Evolutionary conservation across 1,140 invertebrate species (phyloP), one percentile per base, ranked within the genome.

Genomic region (Heliconius nattereri): DNA sequence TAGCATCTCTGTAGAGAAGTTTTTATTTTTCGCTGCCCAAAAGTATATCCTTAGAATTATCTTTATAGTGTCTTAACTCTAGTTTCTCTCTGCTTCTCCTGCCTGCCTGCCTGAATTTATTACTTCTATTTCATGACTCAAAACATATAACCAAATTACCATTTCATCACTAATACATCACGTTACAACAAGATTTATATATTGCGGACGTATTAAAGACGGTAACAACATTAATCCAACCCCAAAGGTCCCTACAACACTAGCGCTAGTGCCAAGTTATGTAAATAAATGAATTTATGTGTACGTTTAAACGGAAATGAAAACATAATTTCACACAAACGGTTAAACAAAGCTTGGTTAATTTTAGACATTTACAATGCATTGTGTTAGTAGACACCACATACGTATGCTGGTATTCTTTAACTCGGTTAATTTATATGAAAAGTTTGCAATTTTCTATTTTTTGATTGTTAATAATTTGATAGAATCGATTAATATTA

Each of bases 371-470:
- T 73, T n/a, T 78, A 79, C 81, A 77, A 76, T 79, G 81, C 81
- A 78, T 81, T 81, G 81, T 82, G 77, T 76, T 82, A 82, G 78
- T 78, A 78, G 54, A 82, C 77, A 35, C 74, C 81, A 82, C 81
- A 73, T 20, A 6, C 6, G 19, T 23, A 23, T 13, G 60, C 60
- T 29, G 40, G 52, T 82, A 78, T 70, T 77, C 81, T 74, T 57
- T 73, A 82, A 82, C 81, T 71, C 71, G 3, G 6, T 26, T 32
- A 29, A 66, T 16, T 60, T n/a, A 66, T 66, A 26, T 66, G n/a
- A 9, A 26, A 66, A n/a, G 7, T 16, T 66, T 26, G 6, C 11
- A 23, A 60, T 26, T 26, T 60, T 9, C 23, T 26, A n/a, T 60
- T 60, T n/a, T 8, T 60, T 8, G n/a, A 9, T 23, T 23, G 7